Evolutionary conservation across 2,113 vertebrate genomes (phyloP).

Genomic region (Odocoileus virginianus): DNA sequence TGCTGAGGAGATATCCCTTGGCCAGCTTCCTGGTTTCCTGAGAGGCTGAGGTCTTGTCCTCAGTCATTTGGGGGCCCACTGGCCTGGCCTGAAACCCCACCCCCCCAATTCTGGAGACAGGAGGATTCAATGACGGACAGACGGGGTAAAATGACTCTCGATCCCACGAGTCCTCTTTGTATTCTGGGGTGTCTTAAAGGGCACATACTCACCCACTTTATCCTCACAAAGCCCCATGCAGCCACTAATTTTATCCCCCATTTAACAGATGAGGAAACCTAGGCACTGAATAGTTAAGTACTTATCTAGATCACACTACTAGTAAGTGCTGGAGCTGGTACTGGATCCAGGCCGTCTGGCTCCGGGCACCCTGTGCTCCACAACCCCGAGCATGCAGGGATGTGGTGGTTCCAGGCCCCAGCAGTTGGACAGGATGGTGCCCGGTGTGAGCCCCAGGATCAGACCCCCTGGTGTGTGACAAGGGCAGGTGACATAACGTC

Average conservation of each 20-base stretch:
- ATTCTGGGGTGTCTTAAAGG: neutral
- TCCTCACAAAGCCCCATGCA: neutral
- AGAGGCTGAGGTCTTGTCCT: constrained; percentile 68
- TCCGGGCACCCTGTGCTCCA: neutral
- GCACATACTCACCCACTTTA: neutral
- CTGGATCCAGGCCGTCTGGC: neutral
- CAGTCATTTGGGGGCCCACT: neutral
- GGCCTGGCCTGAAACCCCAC: neutral
- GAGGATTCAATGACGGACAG: neutral
- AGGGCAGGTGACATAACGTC: no score
- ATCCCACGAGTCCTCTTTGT: neutral
- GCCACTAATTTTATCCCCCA: neutral
- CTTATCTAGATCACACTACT: no score
- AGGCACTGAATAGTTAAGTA: neutral
- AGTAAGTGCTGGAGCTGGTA: neutral
- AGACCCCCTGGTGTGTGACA: neutral
- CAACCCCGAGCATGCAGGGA: fast-evolving
- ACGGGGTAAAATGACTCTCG: fast-evolving
- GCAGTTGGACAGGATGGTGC: neutral
- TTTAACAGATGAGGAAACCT: neutral
- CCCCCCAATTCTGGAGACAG: neutral
- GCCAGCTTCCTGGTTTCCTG: constrained; percentile 54
- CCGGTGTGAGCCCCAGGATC: neutral
- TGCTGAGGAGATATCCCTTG: neutral
- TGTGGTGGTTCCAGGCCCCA: neutral